Conservation (phyloP, 2,888 invertebrate species). For the Nomada ferruginata region DNA sequence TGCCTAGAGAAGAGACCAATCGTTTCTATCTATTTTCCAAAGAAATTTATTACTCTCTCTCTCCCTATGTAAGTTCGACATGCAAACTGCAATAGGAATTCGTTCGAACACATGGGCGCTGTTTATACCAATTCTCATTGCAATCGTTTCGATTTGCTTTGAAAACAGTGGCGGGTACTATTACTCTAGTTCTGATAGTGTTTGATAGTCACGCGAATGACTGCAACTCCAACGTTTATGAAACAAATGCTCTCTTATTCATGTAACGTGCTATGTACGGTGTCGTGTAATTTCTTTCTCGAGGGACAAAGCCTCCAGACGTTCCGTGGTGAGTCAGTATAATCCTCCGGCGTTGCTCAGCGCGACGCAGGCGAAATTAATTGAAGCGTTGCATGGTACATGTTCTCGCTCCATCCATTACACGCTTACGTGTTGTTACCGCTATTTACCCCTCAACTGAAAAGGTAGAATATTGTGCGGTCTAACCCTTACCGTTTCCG, state of each 20-base stretch:
- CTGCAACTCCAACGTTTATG: constrained; percentile 10
- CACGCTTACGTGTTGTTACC: constrained; percentile 31
- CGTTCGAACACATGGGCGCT: background rate
- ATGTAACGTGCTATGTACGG: background rate
- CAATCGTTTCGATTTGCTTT: background rate
- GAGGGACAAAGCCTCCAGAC: constrained; percentile 2
- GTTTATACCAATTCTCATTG: constrained; percentile 5
- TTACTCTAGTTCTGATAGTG: background rate
- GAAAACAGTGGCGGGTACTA: background rate
- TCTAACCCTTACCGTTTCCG: background rate
- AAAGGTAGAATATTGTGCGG: constrained; percentile 2
- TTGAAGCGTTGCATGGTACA: constrained; percentile 36
- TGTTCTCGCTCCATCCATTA: constrained; percentile 13
- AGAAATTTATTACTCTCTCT: constrained; percentile 2
- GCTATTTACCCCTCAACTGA: constrained; percentile 11
- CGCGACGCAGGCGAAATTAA: constrained; percentile 28
- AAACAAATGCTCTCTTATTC: background rate
- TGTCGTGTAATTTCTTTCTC: constrained; percentile 12
- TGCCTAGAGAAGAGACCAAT: background rate
- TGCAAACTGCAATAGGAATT: background rate
- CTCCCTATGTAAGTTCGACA: background rate
- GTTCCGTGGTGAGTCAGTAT: constrained; percentile 20
- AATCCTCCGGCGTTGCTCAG: constrained; percentile 32
- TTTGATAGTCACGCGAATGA: constrained; percentile 42
- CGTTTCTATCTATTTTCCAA: constrained; percentile 11